Evolutionary conservation across 1,140 invertebrate genomes (phyloP).

Genomic region (Schlechtendalia chinensis): DNA sequence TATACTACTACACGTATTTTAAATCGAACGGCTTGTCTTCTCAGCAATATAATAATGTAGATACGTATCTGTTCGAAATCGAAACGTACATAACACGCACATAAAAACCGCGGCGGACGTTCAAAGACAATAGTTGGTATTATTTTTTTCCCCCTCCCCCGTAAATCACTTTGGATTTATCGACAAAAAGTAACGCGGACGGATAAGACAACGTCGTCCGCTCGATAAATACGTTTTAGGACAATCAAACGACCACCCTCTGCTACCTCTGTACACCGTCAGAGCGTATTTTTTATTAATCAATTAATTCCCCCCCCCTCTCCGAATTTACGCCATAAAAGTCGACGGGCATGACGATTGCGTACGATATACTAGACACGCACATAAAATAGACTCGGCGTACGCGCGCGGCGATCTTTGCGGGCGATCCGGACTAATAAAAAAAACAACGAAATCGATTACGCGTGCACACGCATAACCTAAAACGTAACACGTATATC

Average conservation of each 20-base stretch:
- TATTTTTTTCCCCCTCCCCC: no score
- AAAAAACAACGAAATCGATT: neutral
- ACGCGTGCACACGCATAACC: neutral
- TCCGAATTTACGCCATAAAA: neutral
- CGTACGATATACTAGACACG: neutral
- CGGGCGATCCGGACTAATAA: neutral
- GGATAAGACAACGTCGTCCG: neutral
- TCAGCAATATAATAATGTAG: no score
- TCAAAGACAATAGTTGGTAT: neutral
- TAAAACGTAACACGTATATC: no score
- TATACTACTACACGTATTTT: no score
- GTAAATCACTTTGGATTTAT: neutral
- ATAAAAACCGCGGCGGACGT: neutral
- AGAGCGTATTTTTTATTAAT: slow-evolving; percentile 4
- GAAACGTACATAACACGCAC: neutral
- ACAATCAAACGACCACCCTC: no score
- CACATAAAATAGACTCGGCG: neutral
- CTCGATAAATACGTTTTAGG: no score
- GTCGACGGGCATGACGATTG: neutral
- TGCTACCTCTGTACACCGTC: no score
- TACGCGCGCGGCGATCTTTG: neutral
- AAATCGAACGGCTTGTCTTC: no score
- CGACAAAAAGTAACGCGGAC: neutral
- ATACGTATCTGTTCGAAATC: neutral
- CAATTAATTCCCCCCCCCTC: neutral